phyloP scores from a whole-genome alignment of 2,797 vertebrate species.

The Helostoma temminkii region DNA sequence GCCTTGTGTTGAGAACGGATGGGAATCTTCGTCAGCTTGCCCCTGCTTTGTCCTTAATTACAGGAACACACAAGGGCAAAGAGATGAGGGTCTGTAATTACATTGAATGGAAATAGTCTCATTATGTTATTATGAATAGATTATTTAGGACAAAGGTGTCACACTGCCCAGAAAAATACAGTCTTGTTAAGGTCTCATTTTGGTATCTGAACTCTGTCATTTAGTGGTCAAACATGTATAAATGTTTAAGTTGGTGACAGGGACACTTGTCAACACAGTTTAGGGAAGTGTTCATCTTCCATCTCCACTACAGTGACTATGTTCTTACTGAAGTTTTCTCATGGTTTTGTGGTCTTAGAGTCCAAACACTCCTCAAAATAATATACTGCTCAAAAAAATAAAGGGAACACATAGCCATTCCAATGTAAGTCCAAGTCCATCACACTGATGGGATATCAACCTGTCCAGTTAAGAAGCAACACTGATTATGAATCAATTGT shows the following conservation, averaged over 20 bases:
- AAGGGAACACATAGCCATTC: no score
- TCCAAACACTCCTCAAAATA: not conserved
- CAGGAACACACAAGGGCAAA: slow-evolving; percentile 39
- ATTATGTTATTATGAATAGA: slow-evolving; percentile 58
- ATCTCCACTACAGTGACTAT: not conserved
- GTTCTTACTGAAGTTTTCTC: not conserved
- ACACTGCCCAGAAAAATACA: slow-evolving; percentile 32
- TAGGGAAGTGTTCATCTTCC: slow-evolving; percentile 4
- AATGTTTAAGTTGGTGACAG: slow-evolving; percentile 44
- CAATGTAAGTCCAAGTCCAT: no score
- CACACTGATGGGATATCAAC: no score
- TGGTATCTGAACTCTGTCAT: slow-evolving; percentile 64
- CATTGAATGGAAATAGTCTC: slow-evolving; percentile 54
- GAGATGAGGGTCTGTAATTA: slow-evolving; percentile 66
- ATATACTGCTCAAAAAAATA: no score
- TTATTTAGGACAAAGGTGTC: slow-evolving; percentile 67
- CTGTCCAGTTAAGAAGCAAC: no score
- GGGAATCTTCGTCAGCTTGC: slow-evolving; percentile 68
- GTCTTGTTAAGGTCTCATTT: slow-evolving; percentile 50
- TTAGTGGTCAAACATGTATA: slow-evolving; percentile 34
- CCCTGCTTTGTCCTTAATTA: slow-evolving; percentile 68
- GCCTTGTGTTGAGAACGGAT: slow-evolving; percentile 42
- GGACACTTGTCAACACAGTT: slow-evolving; percentile 15
- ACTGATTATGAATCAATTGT: no score
- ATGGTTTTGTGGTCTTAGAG: not conserved